Base-by-base conservation (phyloP, 2,888 invertebrate species). In the Acanthosepion lycidas region DNA sequence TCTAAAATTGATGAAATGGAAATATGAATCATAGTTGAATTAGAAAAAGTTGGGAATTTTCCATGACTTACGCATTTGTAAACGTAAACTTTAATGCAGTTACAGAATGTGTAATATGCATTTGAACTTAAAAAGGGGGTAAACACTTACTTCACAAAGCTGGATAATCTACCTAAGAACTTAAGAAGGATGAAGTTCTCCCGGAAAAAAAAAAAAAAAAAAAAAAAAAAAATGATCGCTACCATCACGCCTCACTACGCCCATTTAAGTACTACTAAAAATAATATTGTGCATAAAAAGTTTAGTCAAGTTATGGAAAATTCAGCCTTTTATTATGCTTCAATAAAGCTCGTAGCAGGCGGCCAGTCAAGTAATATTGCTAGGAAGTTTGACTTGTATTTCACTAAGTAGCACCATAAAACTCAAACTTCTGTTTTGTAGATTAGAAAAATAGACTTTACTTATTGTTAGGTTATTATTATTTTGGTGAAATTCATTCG, bases 381-480 rank as follows among this genome's bases (percentile, higher is more conserved):
- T 15, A 78, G 78, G n/a, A 78, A 78, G 78, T 15, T 78, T 78
- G 78, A 78, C 78, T 78, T 78, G 78, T 78, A 78, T 78, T 78
- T 78, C 78, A 78, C 78, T 78, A 78, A 78, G 78, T 78, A 78
- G 78, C 78, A 78, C 78, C 78, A 78, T 78, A 78, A 78, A 78
- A 59, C 59, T 59, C 59, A 78, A 78, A 78, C 78, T 78, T 78
- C n/a, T 78, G 23, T 59, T 59, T 20, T 59, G 59, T 78, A 33
- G 78, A 78, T 78, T 78, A 78, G n/a, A 78, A 78, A 78, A 78
- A 78, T 78, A 78, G 78, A 78, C 33, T 28, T 78, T 78, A 78
- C 78, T 78, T 78, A 8, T 59, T 0, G 20, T 59, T 59, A 59
- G 20, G 23, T 59, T 59, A 59, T 59, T 6, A 23, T 23, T 59